Evolutionary conservation across 2,888 invertebrate species (phyloP).

Genomic region (Eristalis pertinax): DNA sequence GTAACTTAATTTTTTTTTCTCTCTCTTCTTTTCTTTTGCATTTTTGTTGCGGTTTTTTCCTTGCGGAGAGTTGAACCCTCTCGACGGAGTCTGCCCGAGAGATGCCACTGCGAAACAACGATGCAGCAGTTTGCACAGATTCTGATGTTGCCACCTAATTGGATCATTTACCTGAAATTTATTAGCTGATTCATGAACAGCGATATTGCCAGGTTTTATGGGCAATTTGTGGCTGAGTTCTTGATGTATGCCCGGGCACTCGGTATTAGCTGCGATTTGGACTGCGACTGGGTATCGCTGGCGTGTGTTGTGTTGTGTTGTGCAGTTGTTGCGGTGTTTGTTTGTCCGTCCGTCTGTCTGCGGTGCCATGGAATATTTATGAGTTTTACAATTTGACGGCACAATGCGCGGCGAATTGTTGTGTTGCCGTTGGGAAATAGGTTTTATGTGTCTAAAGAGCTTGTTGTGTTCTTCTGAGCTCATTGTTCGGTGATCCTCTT

Average conservation of each 20-base stretch:
- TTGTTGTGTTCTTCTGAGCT: neutral
- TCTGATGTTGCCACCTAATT: constrained; percentile 64
- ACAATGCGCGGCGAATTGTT: constrained; percentile 53
- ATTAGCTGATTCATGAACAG: constrained; percentile 64
- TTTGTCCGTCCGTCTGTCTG: constrained; percentile 3
- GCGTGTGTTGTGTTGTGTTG: neutral
- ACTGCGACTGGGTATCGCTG: neutral
- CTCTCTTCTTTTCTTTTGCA: neutral
- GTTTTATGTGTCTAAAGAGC: constrained; percentile 4
- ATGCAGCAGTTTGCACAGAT: constrained; percentile 18
- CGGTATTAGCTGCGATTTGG: constrained; percentile 28
- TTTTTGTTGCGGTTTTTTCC: neutral
- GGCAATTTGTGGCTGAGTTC: constrained; percentile 59
- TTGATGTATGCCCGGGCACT: constrained; percentile 53
- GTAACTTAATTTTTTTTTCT: constrained; percentile 22
- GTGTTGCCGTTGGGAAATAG: constrained; percentile 47
- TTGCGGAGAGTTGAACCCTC: neutral
- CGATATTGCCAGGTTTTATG: constrained; percentile 60
- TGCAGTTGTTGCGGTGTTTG: constrained; percentile 22
- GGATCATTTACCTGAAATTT: constrained; percentile 66
- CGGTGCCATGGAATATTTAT: constrained; percentile 43
- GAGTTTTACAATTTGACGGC: constrained; percentile 49
- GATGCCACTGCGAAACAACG: constrained; percentile 16
- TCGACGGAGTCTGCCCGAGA: neutral
- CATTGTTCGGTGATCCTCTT: neutral